These are phyloP conservation scores for Pagetopsis macropterus DNA, from an alignment of 2,797 vertebrate species.

Conservation along the genomic window DNA sequence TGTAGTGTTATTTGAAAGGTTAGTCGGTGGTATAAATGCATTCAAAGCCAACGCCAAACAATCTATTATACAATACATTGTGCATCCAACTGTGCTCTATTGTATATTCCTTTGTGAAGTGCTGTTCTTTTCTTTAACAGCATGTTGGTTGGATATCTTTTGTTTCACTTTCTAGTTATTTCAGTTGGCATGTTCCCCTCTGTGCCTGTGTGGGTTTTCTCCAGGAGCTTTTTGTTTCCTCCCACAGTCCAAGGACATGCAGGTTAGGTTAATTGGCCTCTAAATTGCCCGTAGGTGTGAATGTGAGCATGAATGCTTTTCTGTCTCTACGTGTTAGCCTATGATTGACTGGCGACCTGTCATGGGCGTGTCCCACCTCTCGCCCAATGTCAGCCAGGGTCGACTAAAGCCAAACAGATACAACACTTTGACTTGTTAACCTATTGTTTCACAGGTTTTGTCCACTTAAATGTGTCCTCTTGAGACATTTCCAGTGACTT, in stretches of 20 bases:
- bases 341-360: constrained; percentile 14
- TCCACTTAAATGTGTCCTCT: constrained; percentile 40
- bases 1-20: constrained; percentile 24
- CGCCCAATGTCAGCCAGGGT: not conserved
- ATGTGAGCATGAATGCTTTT: constrained; percentile 12
- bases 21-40: not conserved
- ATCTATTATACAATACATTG: not conserved
- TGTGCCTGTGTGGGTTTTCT: not conserved
- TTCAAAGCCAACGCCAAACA: not conserved
- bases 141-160: not conserved
- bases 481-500: constrained; percentile 50
- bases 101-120: not conserved
- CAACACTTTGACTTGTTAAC: not conserved
- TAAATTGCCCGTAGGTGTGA: constrained; percentile 17
- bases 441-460: not conserved
- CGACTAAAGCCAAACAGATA: not conserved
- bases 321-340: not conserved
- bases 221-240: not conserved
- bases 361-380: not conserved
- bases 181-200: not conserved
- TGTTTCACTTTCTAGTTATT: too few species aligned
- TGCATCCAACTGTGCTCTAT: not conserved
- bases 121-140: not conserved
- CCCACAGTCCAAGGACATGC: constrained; percentile 7
- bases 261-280: constrained; percentile 7